Conservation (phyloP, 2,888 invertebrate genomes). For the Argyresthia albistria region DNA sequence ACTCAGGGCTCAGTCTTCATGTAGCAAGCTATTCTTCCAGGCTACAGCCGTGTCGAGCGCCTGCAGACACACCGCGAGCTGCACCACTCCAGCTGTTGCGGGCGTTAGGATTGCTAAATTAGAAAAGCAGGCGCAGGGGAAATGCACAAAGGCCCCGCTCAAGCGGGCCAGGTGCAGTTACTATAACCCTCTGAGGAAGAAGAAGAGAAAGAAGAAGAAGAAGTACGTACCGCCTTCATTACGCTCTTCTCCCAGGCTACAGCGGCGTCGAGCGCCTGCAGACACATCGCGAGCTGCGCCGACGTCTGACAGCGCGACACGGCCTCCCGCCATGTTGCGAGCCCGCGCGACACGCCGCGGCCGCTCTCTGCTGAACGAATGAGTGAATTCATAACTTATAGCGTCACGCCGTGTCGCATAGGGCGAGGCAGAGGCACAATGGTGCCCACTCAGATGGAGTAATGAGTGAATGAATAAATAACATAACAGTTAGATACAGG, state of each 20-base stretch:
- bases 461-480: too few relatives aligned
- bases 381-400: neutral
- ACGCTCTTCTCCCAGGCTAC: slow-evolving; percentile 99
- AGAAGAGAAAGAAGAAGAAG: too few relatives aligned
- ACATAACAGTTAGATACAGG: too few relatives aligned
- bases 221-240: slow-evolving; percentile 95
- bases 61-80: slow-evolving; percentile 86
- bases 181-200: too few relatives aligned
- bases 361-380: slow-evolving; percentile 21
- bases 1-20: slow-evolving; percentile 98
- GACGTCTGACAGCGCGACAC: slow-evolving; percentile 88
- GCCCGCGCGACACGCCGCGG: slow-evolving; percentile 80
- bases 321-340: slow-evolving; percentile 91
- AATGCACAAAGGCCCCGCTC: too few relatives aligned
- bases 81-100: slow-evolving; percentile 86
- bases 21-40: slow-evolving; percentile 94
- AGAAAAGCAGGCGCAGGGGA: too few relatives aligned
- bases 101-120: too few relatives aligned
- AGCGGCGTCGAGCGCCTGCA: slow-evolving; percentile 90
- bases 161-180: too few relatives aligned
- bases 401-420: neutral
- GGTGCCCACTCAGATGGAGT: too few relatives aligned
- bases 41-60: slow-evolving; percentile 90
- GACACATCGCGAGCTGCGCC: slow-evolving; percentile 91
- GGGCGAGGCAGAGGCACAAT: too few relatives aligned